Conservation (phyloP, 2,888 invertebrate species). For the Drosophila monieri region DNA sequence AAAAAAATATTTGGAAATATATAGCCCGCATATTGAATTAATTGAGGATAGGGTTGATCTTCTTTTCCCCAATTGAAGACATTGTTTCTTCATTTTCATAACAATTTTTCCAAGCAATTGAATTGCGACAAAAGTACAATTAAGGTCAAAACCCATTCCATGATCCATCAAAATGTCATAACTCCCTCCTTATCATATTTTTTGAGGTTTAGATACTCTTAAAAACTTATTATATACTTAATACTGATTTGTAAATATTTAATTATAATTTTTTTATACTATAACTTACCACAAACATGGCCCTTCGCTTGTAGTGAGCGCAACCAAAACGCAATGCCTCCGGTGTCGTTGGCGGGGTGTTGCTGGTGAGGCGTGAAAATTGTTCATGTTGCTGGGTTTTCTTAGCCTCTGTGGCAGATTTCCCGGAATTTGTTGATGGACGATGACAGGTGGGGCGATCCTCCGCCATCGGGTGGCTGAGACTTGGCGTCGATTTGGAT, state of each 20-base stretch:
- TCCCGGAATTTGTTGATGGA: conserved; percentile 42
- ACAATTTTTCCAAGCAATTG: background rate
- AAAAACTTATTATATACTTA: background rate
- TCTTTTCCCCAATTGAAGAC: background rate
- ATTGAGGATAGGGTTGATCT: background rate
- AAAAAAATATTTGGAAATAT: background rate
- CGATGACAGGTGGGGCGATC: conserved; percentile 28
- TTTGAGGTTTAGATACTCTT: background rate
- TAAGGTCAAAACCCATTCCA: background rate
- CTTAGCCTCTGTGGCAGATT: conserved; percentile 48
- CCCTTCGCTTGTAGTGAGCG: conserved; percentile 92
- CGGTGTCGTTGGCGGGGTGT: conserved; percentile 49
- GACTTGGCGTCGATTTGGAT: conserved; percentile 71
- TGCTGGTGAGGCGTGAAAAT: conserved; percentile 36
- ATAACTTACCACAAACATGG: conserved; percentile 92
- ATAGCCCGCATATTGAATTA: conserved; percentile 4
- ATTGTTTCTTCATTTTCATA: background rate
- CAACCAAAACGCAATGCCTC: conserved; percentile 86
- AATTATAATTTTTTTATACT: background rate
- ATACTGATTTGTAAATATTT: background rate
- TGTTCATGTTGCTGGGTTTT: conserved; percentile 52
- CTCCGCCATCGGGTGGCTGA: conserved; percentile 46
- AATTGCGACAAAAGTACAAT: background rate
- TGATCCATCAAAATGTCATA: background rate
- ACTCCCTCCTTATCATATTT: background rate